A percentile compares a stretch with the other conserved stretches of the same genome.
Conservation (phyloP, 1,140 invertebrate species). For the Drosophila lowei region DNA sequence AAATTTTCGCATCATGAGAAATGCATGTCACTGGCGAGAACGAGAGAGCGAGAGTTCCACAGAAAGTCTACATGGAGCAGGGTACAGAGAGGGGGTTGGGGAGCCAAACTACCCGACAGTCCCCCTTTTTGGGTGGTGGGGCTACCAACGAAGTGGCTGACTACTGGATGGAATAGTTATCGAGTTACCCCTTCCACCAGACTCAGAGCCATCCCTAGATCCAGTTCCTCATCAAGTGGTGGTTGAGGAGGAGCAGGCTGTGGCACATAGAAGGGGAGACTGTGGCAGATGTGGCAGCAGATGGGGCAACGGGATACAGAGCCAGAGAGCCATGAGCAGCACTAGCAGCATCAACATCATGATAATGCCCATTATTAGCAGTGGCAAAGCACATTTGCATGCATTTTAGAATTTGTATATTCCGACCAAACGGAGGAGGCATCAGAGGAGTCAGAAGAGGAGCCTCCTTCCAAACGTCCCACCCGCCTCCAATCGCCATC, state of each 20-base stretch:
- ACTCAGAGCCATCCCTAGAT: not conserved
- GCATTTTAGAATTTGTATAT: slow-evolving; percentile 68
- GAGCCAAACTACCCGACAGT: slow-evolving; percentile 48
- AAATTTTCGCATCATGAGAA: slow-evolving; percentile 76
- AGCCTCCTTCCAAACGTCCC: too few species aligned
- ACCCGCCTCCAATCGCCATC: not conserved
- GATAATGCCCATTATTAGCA: slow-evolving; percentile 78
- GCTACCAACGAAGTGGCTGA: slow-evolving; percentile 25
- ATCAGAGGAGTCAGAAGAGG: too few species aligned
- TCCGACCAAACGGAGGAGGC: slow-evolving; percentile 6
- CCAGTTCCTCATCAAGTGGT: slow-evolving; percentile 8
- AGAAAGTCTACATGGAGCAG: slow-evolving; percentile 46
- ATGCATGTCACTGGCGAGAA: slow-evolving; percentile 57
- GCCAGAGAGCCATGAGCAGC: slow-evolving; percentile 2
- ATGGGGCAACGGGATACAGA: too few species aligned
- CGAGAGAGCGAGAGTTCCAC: slow-evolving; percentile 15
- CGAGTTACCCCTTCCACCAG: slow-evolving; percentile 40
- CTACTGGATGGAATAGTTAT: slow-evolving; percentile 66
- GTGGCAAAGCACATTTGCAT: slow-evolving; percentile 62
- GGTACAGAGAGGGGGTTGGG: not conserved
- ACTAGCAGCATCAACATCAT: slow-evolving; percentile 56
- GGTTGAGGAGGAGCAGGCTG: not conserved
- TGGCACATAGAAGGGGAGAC: slow-evolving; percentile 1
- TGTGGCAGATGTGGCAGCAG: too few species aligned
- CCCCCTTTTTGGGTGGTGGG: not conserved